Evolutionary conservation across 2,113 vertebrate genomes (phyloP).

Genomic region (Vombatus ursinus): DNA sequence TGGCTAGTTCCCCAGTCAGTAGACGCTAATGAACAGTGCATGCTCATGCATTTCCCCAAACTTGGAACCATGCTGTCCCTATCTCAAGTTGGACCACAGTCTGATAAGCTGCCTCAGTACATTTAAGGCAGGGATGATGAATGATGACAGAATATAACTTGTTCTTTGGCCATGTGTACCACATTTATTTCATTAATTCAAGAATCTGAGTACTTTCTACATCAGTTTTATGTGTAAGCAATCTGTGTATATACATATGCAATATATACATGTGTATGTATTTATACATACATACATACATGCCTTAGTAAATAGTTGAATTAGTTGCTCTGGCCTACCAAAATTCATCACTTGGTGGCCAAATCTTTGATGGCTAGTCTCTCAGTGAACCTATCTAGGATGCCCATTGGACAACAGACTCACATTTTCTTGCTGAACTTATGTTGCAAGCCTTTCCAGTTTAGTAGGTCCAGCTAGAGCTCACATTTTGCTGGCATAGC

Average conservation of each 20-base stretch:
- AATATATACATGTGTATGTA: too few species aligned
- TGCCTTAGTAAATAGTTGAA: background rate
- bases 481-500: background rate
- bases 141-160: background rate
- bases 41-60: background rate
- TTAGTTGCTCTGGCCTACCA: background rate
- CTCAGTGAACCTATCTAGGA: background rate
- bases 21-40: background rate
- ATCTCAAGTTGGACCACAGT: background rate
- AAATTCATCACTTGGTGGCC: background rate
- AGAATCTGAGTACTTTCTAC: background rate
- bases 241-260: background rate
- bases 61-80: background rate
- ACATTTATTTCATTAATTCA: background rate
- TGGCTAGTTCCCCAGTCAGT: background rate
- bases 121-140: background rate
- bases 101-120: background rate
- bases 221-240: background rate
- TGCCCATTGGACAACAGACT: background rate
- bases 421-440: background rate
- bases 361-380: background rate
- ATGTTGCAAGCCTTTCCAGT: background rate
- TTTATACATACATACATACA: background rate
- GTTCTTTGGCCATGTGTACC: background rate
- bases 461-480: background rate